Percentiles rank a stretch among this genome's conserved stretches.
phyloP scores from a whole-genome alignment of 2,113 vertebrate genomes.

The cat (Felis catus) region DNA sequence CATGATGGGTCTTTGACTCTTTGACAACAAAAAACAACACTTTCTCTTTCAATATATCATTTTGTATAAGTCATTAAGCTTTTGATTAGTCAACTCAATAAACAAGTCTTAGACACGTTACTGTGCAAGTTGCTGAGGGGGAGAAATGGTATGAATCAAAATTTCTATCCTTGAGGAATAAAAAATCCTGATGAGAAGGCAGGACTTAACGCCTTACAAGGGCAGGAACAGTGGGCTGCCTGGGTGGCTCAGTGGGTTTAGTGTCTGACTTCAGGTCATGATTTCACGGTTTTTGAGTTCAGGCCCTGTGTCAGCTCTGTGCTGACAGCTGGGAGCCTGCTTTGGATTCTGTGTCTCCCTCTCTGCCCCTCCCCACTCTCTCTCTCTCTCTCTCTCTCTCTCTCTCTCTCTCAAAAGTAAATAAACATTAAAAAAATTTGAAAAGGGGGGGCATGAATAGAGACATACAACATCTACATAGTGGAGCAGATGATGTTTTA shows the following conservation, averaged over 20 bases:
- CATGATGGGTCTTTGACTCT: not conserved
- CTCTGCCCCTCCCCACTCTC: not conserved
- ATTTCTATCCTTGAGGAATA: not conserved
- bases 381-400: too few relatives aligned
- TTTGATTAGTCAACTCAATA: not conserved
- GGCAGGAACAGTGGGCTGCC: too few relatives aligned
- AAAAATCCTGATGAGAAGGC: not conserved
- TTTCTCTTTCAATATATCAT: not conserved
- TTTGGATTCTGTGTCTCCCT: not conserved
- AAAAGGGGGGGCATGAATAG: not conserved
- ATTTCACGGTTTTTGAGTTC: not conserved
- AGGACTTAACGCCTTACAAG: not conserved
- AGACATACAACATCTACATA: not conserved
- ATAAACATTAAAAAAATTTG: not conserved
- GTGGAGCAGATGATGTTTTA: not conserved
- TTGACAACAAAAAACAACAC: not conserved
- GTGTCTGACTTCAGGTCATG: not conserved
- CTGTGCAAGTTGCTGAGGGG: not conserved
- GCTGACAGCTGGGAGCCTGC: not conserved
- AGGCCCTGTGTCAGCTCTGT: not conserved
- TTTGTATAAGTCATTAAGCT: not conserved
- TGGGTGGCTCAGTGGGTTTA: not conserved
- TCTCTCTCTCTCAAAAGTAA: not conserved
- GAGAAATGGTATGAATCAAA: not conserved
- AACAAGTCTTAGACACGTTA: not conserved